Base-by-base conservation (phyloP, 1,140 invertebrate genomes). In the Magallana gigas region DNA sequence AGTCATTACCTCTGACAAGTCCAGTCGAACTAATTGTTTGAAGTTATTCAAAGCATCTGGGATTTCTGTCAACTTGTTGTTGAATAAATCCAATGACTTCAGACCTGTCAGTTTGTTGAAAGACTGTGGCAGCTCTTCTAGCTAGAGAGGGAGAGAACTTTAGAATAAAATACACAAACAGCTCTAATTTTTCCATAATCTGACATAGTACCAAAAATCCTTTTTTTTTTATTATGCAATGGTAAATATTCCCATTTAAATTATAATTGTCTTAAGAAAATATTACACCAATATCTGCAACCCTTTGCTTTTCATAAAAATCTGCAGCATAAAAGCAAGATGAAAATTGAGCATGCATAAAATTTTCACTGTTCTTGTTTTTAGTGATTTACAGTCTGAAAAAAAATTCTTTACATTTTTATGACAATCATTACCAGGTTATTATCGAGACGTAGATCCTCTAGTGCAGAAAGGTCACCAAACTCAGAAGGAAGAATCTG, bases 51-150 rank as follows among this genome's bases (percentile, higher is more conserved):
- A 85, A 57, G 88, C 91, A 29, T 48, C 16, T 1, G 93, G 93
- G 0, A 94, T 88, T 81, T 92, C 91, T 14, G 88, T 91, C 14
- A 94, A 83, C 80, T 62, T 88, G 87, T 94, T 94, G 86, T 93
- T 91, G 83, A 92, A 93, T 57, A 94, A 82, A 86, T 94, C 93
- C 57, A 94, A 85, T 7, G 88, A 88, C 89, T 92, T 92, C 60
- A 94, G 85, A 23, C 91, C 87, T 18, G 85, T 90, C 64, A 94
- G 83, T 16, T 92, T 87, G 58, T 80, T 81, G 82, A 94, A 93
- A 12, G 93, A 93, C 82, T 92, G 88, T 60, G 93, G 93, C 1
- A 94, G 85, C 88, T 93, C 92, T n/a, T 90, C 91, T 3, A 94
- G 62, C 93, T 94, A 71, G 36, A 89, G 23, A 9, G 14, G 14